These are phyloP conservation scores for Plodia interpunctella DNA, from an alignment of 1,140 invertebrate species.

Conservation along the genomic window DNA sequence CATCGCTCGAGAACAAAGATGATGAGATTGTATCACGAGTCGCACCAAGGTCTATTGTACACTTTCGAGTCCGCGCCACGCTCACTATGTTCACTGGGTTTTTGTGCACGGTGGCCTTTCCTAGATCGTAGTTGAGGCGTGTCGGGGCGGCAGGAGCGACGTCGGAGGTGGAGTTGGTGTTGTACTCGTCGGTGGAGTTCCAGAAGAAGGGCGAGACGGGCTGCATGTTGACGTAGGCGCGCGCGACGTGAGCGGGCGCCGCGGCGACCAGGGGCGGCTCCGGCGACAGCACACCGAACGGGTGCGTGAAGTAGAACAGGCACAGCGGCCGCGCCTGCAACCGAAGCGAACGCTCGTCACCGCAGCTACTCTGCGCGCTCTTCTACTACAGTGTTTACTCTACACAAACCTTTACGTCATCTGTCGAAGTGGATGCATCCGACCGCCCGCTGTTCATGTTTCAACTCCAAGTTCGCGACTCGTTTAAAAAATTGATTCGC, in stretches of 20 bases:
- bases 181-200: conserved; percentile 18
- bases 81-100: conserved; percentile 31
- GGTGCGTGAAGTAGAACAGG: conserved; percentile 74
- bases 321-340: conserved; percentile 68
- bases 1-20: conserved; percentile 47
- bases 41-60: conserved; percentile 26
- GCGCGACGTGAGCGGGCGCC: conserved; percentile 42
- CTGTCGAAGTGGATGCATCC: conserved; percentile 59
- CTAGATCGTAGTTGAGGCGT: conserved; percentile 34
- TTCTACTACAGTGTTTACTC: conserved; percentile 1
- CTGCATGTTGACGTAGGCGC: conserved; percentile 48
- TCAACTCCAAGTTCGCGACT: not conserved
- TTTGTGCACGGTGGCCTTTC: conserved; percentile 31
- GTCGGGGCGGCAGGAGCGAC: conserved; percentile 22
- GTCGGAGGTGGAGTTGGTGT: conserved; percentile 21
- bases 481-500: not conserved
- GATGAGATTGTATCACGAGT: conserved; percentile 37
- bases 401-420: conserved; percentile 47
- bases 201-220: conserved; percentile 34
- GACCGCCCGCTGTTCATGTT: conserved; percentile 42
- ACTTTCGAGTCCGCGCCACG: conserved; percentile 26
- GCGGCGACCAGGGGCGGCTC: conserved; percentile 53
- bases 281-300: conserved; percentile 70
- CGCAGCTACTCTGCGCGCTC: not conserved
- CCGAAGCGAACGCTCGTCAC: not conserved